Base-by-base conservation (phyloP, 2,888 invertebrate genomes). In the Orthonychiurus folsomi region DNA sequence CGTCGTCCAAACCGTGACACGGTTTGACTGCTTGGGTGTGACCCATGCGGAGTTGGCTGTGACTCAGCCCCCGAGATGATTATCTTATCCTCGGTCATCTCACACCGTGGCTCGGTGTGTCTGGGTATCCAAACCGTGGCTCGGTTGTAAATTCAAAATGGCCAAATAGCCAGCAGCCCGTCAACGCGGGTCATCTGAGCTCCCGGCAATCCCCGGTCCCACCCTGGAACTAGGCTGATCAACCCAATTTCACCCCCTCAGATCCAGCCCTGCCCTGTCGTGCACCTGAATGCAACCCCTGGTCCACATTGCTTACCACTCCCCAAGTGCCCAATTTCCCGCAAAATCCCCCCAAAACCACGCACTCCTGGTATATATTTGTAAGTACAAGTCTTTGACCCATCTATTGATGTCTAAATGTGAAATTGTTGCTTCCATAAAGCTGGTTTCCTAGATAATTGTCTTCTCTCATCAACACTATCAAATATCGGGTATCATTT, bases 41-140 rank as follows among this genome's bases (percentile, higher is more conserved):
- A 37, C 37, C 37, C 37, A 37, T 37, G 37, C 37, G 37, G 37
- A 37, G 37, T 37, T 37, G 37, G 37, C 37, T 37, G 37, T 37
- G 37, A 5, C 37, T 9, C 37, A 37, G 37, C 37, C 37, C 37
- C 37, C 37, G 37, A 37, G 37, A 37, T 37, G 37, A n/a, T n/a
- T n/a, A n/a, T n/a, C n/a, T n/a, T 37, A 15, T 9, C 15, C 37
- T 37, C 37, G 37, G 37, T 37, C 37, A 37, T 37, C 37, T 9
- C 5, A 5, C 37, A 37, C 37, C 37, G 37, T 37, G 37, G 15
- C 37, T 37, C 37, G 37, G 37, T 37, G 37, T 37, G 37, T 37
- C 37, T 37, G 37, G 37, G n/a, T n/a, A n/a, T 37, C 37, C 37
- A 37, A 37, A 37, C 37, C 37, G 37, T 37, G 37, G 5, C 37